These are phyloP conservation scores for Pogonocichla stellata DNA, from an alignment of 2,113 vertebrate genomes.

Conservation along the genomic window DNA sequence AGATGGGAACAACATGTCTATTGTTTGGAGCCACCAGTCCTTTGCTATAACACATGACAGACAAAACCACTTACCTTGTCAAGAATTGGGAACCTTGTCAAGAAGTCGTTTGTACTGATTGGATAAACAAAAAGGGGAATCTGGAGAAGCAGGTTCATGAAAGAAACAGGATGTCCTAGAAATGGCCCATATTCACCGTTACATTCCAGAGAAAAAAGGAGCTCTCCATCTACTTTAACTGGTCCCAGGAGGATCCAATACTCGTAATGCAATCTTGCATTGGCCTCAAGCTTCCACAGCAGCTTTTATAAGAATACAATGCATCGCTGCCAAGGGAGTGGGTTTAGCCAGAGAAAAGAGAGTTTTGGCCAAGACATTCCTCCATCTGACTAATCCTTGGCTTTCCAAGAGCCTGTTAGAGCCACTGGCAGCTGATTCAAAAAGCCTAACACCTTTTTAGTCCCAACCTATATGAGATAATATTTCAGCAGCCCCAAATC, in stretches of 20 bases:
- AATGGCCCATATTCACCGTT: neutral
- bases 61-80: constrained; percentile 48
- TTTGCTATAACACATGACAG: neutral
- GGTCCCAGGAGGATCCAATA: constrained; percentile 1
- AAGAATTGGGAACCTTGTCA: constrained; percentile 16
- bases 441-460: constrained; percentile 53
- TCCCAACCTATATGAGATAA: constrained; percentile 9
- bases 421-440: constrained; percentile 35
- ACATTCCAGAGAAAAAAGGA: constrained; percentile 40
- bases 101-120: neutral
- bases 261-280: neutral
- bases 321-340: neutral
- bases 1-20: constrained; percentile 28
- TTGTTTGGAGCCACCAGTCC: constrained; percentile 19
- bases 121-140: constrained; percentile 25
- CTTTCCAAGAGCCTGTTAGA: constrained; percentile 47
- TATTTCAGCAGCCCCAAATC: constrained; percentile 26
- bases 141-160: neutral
- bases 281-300: constrained; percentile 52
- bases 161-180: constrained; percentile 21
- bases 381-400: constrained; percentile 58
- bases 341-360: constrained; percentile 52
- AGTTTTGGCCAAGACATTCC: constrained; percentile 48
- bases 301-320: constrained; percentile 46
- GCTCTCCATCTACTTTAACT: constrained; percentile 31